phyloP scores from a whole-genome alignment of 2,113 vertebrate species.

The Pampusana beccarii region DNA sequence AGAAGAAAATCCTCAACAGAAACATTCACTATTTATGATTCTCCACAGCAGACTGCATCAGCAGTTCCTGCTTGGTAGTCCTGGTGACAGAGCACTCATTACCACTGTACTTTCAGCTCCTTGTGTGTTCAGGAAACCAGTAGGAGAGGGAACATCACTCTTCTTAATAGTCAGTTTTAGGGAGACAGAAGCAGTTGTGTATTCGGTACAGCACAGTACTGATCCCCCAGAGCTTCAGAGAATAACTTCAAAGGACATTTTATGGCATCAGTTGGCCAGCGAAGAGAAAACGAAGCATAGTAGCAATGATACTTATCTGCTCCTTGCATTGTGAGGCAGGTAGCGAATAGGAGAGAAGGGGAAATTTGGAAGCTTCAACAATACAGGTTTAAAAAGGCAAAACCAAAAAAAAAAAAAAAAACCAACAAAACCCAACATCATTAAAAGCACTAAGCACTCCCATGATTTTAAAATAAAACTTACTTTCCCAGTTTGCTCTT shows the following conservation, averaged over 20 bases:
- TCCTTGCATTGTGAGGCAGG: background rate
- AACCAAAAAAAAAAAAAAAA: background rate
- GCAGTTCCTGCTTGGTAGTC: background rate
- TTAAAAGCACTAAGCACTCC: background rate
- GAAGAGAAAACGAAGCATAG: background rate
- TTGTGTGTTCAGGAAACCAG: background rate
- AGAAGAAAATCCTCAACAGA: slow-evolving; percentile 31
- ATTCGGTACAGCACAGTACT: background rate
- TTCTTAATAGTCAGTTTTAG: background rate
- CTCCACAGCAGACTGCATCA: slow-evolving; percentile 30
- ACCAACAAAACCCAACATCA: too few relatives aligned
- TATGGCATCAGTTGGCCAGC: background rate
- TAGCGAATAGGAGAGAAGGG: background rate
- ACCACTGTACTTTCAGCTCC: background rate
- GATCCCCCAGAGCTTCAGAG: background rate
- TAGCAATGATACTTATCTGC: background rate
- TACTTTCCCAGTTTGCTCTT: background rate
- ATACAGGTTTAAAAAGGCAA: background rate
- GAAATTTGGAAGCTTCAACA: background rate
- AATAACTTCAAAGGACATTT: background rate
- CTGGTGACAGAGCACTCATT: slow-evolving; percentile 33
- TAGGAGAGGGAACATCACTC: background rate
- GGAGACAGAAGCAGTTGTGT: background rate
- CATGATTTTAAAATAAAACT: background rate
- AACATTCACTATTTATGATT: background rate